A percentile compares a stretch with the other conserved stretches of the same genome.
These are phyloP conservation scores for Alfaro cultratus DNA, from an alignment of 2,797 vertebrate genomes.

Conservation along the genomic window DNA sequence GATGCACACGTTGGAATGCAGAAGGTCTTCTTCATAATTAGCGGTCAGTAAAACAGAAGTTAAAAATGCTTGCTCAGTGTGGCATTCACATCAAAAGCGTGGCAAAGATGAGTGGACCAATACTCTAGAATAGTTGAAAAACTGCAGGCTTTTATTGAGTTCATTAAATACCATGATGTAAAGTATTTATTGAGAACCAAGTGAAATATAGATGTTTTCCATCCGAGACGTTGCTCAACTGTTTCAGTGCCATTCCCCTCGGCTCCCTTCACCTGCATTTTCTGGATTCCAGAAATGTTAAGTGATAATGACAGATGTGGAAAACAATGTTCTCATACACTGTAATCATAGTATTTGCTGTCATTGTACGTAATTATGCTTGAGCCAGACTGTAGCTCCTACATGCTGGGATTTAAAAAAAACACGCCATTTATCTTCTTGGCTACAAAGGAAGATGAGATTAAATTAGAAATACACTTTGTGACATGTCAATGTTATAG, in stretches of 20 bases:
- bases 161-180: background rate
- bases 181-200: background rate
- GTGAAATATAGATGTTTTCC: background rate
- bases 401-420: background rate
- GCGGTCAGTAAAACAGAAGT: conserved; percentile 1
- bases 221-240: background rate
- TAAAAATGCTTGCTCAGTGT: background rate
- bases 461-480: background rate
- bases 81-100: background rate
- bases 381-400: background rate
- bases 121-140: background rate
- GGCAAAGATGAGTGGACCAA: too few species aligned
- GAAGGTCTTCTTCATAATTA: background rate
- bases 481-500: background rate
- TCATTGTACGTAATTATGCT: background rate
- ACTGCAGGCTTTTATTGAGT: background rate
- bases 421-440: background rate
- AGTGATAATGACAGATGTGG: background rate
- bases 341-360: background rate
- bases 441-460: background rate
- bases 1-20: background rate
- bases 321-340: background rate
- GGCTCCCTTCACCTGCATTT: conserved; percentile 10
- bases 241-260: background rate
- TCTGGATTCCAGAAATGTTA: background rate